phyloP scores from a whole-genome alignment of 2,888 invertebrate species.

The Diploptera punctata region DNA sequence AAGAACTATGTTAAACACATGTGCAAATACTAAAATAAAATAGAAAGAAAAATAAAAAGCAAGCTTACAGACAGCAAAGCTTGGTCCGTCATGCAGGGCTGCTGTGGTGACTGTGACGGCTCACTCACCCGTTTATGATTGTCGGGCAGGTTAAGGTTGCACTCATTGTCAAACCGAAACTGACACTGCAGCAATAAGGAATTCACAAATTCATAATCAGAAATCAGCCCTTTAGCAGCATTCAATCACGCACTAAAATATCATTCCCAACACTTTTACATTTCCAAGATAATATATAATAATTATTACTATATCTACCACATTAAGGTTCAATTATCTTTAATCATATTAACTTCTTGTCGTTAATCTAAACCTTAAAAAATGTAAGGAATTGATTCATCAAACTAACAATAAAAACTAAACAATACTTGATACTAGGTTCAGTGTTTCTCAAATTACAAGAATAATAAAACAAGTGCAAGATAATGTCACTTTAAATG shows the following conservation, averaged over 20 bases:
- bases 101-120: constrained; percentile 38
- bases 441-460: constrained; percentile 12
- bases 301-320: neutral
- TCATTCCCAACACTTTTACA: neutral
- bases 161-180: constrained; percentile 99
- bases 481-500: too few species aligned
- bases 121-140: constrained; percentile 98
- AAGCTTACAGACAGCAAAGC: constrained; percentile 67
- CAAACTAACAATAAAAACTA: neutral
- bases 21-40: too few species aligned
- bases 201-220: constrained; percentile 7
- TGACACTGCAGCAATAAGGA: constrained; percentile 78
- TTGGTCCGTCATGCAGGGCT: constrained; percentile 55
- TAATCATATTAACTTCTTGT: too few species aligned
- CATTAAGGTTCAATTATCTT: neutral
- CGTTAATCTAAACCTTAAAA: constrained; percentile 2
- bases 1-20: too few species aligned
- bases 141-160: constrained; percentile 96
- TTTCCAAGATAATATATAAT: neutral
- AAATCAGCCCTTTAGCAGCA: constrained; percentile 1
- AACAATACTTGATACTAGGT: neutral
- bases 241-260: neutral
- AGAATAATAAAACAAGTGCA: too few species aligned
- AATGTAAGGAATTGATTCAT: neutral
- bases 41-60: constrained; percentile 42